Evolutionary conservation across 2,888 invertebrate species (phyloP), one percentile per base, ranked within the genome.

Genomic region (Cacoxenus indagator): DNA sequence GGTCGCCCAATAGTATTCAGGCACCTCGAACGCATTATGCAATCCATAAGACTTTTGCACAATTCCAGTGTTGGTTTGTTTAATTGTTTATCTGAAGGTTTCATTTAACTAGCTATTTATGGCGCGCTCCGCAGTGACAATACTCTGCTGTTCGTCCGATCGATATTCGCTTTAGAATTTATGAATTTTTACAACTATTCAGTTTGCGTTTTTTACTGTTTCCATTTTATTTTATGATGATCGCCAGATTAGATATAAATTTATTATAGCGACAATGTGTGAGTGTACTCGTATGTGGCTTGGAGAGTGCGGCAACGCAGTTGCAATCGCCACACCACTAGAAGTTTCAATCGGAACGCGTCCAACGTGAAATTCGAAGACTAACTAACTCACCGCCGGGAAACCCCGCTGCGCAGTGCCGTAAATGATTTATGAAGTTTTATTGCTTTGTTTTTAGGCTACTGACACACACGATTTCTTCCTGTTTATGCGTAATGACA

Each of bases 401-500:
- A 61, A 68, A 64, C 31, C 67, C 51, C 51, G 6, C n/a, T 17
- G 17, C 14, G 22, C n/a, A 14, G 17, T 43, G 45, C 11, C 45
- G 67, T 76, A 83, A 80, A 78, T 80, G 81, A 80, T 83, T 83
- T 79, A 81, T 69, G 74, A 72, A 71, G 73, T 73, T 73, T 81
- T 82, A 73, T 73, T 62, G 46, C 70, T 83, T n/a, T n/a, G 76
- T 80, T 83, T 75, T 74, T 70, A 71, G 72, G 67, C 37, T 37
- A 37, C 37, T 14, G 37, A 37, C 14, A 37, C 4, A 37, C 2
- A 37, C 72, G 57, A 61, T 68, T 68, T 65, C 64, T 62, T n/a
- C 19, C 67, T 67, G 51, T 48, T n/a, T n/a, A n/a, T n/a, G n/a
- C n/a, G n/a, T n/a, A n/a, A 37, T 37, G 37, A 37, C 5, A 37